Evolutionary conservation across 2,888 invertebrate genomes (phyloP), one percentile per base, ranked within the genome.

Genomic region (Phaedon cochleariae): DNA sequence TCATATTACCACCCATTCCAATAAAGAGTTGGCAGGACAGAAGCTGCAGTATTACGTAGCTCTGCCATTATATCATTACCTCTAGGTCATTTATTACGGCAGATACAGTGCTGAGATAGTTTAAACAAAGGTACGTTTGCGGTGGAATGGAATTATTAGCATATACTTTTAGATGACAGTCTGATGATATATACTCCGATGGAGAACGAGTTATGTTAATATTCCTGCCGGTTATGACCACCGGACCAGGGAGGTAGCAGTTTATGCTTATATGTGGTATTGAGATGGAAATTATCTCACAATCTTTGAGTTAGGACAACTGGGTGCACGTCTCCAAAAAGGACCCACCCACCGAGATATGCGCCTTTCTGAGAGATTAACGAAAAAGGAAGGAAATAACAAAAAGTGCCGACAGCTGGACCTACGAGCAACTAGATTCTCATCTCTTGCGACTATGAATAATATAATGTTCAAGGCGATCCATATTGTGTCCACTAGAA

Each of bases 151-250:
- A 80, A 81, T 77, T 82, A 83, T 82, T 82, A 82, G 81, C 83
- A 82, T 83, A 82, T 77, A 79, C 79, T 82, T 82, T 82, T 82
- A 83, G 83, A 83, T 83, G 82, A 82, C 82, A 81, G 79, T 79
- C 77, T 79, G 81, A 84, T 83, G 84, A 84, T 83, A 83, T 83
- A 83, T 83, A 83, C 41, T 15, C 75, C 77, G 79, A 77, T 78
- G 79, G 80, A 78, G 77, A 82, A 83, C 83, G 81, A 79, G 84
- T 83, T 84, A 84, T 83, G 84, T 77, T 83, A 84, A 84, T 84
- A 73, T 73, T 73, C 59, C 59, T 73, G 68, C 72, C 71, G 73
- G 77, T 79, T 79, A 77, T 79, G 79, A 79, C 76, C 80, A 79
- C 77, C 75, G 78, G 78, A 77, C 72, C 77, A 78, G 77, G 77